Percentiles rank a stretch among this genome's conserved stretches.
Evolutionary conservation across 2,113 vertebrate species (phyloP).

Genomic region (Aldabrachelys gigantea): DNA sequence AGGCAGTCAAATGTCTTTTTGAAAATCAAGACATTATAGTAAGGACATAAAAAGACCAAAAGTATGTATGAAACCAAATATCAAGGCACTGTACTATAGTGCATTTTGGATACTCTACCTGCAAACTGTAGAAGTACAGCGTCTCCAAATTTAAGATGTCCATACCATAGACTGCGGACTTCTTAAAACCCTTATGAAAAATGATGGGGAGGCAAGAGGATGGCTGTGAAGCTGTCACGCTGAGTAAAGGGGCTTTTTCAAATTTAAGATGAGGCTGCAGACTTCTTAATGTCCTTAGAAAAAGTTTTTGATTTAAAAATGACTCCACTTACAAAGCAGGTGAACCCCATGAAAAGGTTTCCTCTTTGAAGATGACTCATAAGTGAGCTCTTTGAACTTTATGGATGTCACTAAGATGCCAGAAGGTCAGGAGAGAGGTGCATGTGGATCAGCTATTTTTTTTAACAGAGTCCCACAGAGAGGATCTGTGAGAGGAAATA

Average conservation of each 20-base stretch:
- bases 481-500: background rate
- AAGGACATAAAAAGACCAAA: background rate
- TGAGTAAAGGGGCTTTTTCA: slow-evolving; percentile 10
- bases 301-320: slow-evolving; percentile 38
- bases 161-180: background rate
- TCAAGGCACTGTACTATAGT: background rate
- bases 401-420: slow-evolving; percentile 1
- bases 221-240: background rate
- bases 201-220: slow-evolving; percentile 1
- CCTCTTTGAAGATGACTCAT: slow-evolving; percentile 40
- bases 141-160: background rate
- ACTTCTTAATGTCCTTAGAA: background rate
- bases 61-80: background rate
- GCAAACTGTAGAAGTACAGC: background rate
- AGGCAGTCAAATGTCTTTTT: background rate
- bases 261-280: background rate
- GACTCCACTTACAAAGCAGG: background rate
- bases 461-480: background rate
- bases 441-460: background rate
- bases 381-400: slow-evolving; percentile 36
- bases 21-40: background rate
- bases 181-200: slow-evolving; percentile 11
- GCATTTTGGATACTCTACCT: background rate
- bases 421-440: background rate
- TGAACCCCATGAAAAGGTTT: slow-evolving; percentile 3